phyloP scores from a whole-genome alignment of 2,888 invertebrate genomes.

The Watsonalla binaria region DNA sequence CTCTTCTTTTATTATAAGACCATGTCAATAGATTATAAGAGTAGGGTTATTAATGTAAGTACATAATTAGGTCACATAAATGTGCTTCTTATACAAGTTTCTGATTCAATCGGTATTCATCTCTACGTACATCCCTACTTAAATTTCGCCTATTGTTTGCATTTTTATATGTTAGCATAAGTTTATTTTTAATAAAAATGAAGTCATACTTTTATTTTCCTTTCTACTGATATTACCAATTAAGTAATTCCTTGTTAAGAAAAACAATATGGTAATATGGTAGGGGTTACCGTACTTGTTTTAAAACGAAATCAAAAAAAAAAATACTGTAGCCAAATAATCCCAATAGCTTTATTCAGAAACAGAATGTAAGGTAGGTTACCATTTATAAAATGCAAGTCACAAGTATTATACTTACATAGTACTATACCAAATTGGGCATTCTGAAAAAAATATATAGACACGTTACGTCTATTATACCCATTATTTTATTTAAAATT shows the following conservation, averaged over 20 bases:
- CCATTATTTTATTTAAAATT: too few species aligned
- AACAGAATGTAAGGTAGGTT: background rate
- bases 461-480: too few species aligned
- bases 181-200: slow-evolving; percentile 25
- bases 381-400: too few species aligned
- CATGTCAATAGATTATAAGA: slow-evolving; percentile 2
- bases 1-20: too few species aligned
- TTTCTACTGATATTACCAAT: background rate
- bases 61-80: slow-evolving; percentile 54
- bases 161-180: slow-evolving; percentile 35
- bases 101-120: slow-evolving; percentile 33
- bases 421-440: too few species aligned
- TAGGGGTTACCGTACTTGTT: background rate
- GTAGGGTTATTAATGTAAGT: slow-evolving; percentile 21
- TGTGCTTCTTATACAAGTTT: slow-evolving; percentile 47
- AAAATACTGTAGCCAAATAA: background rate
- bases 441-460: too few species aligned
- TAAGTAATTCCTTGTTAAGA: too few species aligned
- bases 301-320: background rate
- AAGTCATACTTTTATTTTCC: slow-evolving; percentile 9
- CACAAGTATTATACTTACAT: too few species aligned
- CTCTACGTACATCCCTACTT: slow-evolving; percentile 19
- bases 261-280: too few species aligned
- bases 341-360: background rate
- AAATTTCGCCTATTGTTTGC: slow-evolving; percentile 33